Conservation (phyloP, 2,113 vertebrate genomes). For the Synchiropus splendidus region DNA sequence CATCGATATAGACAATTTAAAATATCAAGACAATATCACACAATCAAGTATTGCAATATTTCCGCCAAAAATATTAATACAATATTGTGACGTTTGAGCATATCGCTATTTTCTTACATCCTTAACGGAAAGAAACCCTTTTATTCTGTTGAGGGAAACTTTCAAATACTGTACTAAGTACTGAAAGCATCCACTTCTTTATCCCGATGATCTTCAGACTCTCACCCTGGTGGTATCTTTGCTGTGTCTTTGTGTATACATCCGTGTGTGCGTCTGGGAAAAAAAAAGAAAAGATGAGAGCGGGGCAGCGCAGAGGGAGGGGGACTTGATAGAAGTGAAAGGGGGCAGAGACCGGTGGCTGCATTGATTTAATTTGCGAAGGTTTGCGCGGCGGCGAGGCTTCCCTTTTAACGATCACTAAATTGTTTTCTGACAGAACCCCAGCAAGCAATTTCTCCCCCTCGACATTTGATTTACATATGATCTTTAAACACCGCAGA, state of each 20-base stretch:
- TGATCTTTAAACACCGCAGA: conserved; percentile 90
- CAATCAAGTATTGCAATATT: too few species aligned
- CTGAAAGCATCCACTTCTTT: conserved; percentile 17
- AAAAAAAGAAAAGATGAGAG: conserved; percentile 10
- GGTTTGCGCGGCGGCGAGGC: conserved; percentile 70
- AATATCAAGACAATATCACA: too few species aligned
- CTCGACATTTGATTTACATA: conserved; percentile 96
- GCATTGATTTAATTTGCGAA: conserved; percentile 73
- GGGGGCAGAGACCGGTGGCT: conserved; percentile 54
- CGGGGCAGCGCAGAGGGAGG: background rate
- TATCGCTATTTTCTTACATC: too few species aligned
- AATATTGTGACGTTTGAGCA: too few species aligned
- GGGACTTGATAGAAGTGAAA: conserved; percentile 50
- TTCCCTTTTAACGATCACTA: conserved; percentile 87
- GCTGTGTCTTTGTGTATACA: background rate
- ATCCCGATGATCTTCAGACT: conserved; percentile 32
- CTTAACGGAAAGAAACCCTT: too few species aligned
- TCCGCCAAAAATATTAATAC: too few species aligned
- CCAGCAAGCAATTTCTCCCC: conserved; percentile 73
- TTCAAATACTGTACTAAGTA: too few species aligned
- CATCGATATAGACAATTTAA: too few species aligned
- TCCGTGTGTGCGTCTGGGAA: conserved; percentile 15
- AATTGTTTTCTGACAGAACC: conserved; percentile 91
- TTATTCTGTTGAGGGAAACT: too few species aligned
- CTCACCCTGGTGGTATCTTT: conserved; percentile 5